Percentiles rank a stretch among this genome's conserved stretches.
Conservation (phyloP, 2,113 vertebrate genomes). For the Atrichornis clamosus region DNA sequence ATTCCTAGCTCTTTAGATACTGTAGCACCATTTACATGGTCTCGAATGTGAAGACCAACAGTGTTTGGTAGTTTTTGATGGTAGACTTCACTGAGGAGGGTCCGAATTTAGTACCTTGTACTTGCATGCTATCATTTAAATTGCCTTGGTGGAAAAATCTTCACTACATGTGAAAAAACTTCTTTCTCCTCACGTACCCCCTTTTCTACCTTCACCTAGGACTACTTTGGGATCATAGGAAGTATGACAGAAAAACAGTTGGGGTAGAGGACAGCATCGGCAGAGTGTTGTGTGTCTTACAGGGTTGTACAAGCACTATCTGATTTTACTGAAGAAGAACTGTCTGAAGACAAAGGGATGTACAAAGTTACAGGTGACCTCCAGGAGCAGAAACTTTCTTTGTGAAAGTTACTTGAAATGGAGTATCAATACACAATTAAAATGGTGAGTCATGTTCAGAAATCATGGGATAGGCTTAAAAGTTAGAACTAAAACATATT, state of each 20-base stretch:
- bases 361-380: neutral
- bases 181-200: neutral
- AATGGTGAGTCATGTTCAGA: neutral
- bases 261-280: neutral
- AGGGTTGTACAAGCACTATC: neutral
- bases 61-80: neutral
- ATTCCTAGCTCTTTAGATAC: neutral
- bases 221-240: neutral
- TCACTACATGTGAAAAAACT: neutral
- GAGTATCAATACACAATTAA: neutral
- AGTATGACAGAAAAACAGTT: neutral
- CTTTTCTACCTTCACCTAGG: neutral
- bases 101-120: neutral
- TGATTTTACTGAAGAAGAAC: neutral
- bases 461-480: neutral
- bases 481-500: neutral
- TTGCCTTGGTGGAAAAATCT: neutral
- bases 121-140: neutral
- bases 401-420: neutral
- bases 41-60: neutral
- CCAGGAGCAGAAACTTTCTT: neutral
- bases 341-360: neutral
- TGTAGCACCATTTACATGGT: neutral
- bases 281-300: neutral
- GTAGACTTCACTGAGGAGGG: fast-evolving